Conservation (phyloP, 2,113 vertebrate species). For the Cephalopterus ornatus region DNA sequence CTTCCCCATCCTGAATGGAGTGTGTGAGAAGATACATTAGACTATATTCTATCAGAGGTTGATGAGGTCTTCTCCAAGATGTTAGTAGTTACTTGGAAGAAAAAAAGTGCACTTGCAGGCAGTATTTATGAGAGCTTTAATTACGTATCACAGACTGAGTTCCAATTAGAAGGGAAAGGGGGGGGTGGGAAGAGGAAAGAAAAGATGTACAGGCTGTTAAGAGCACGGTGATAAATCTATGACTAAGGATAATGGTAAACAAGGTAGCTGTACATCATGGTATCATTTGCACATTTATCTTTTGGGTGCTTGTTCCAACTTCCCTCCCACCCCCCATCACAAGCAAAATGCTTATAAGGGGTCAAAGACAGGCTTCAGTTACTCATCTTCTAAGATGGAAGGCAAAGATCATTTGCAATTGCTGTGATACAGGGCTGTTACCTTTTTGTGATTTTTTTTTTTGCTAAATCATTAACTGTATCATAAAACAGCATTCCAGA, state of each 20-base stretch:
- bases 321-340: neutral
- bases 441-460: neutral
- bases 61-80: conserved; percentile 47
- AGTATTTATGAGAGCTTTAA: conserved; percentile 67
- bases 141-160: conserved; percentile 50
- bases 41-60: conserved; percentile 9
- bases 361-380: neutral
- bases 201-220: neutral
- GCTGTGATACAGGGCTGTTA: neutral
- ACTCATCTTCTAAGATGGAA: neutral
- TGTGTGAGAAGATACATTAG: conserved; percentile 16
- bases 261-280: neutral
- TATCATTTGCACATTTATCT: neutral
- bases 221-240: neutral
- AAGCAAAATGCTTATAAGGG: neutral
- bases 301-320: neutral
- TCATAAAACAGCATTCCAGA: neutral
- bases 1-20: neutral
- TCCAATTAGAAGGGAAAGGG: conserved; percentile 34
- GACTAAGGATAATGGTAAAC: conserved; percentile 7
- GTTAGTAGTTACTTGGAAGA: conserved; percentile 36
- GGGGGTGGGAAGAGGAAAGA: neutral
- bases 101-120: conserved; percentile 16
- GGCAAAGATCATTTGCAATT: conserved; percentile 6
- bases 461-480: neutral